Percentiles rank a stretch among this genome's conserved stretches.
Conservation (phyloP, 1,140 invertebrate species). For the Hirudo medicinalis region DNA sequence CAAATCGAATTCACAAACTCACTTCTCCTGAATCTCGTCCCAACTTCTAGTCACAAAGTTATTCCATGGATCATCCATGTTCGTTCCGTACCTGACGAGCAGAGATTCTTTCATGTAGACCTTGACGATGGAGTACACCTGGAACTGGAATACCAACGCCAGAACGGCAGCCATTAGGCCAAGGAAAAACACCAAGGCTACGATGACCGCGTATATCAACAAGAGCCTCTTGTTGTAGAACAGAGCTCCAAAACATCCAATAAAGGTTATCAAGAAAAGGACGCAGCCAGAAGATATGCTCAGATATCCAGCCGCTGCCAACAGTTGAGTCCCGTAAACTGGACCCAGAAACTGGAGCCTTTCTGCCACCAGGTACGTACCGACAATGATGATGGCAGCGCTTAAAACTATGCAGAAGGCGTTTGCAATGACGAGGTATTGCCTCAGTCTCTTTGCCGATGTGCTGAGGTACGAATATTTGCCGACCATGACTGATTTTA, state of each 20-base stretch:
- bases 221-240: constrained; percentile 2
- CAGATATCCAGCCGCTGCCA: constrained; percentile 9
- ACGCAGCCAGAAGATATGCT: constrained; percentile 7
- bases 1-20: neutral
- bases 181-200: constrained; percentile 7
- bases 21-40: constrained; percentile 17
- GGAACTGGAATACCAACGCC: constrained; percentile 6
- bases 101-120: constrained; percentile 16
- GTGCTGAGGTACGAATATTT: constrained; percentile 6
- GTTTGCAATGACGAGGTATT: neutral
- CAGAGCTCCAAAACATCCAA: constrained; percentile 12
- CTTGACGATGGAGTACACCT: constrained; percentile 10
- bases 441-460: neutral
- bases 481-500: neutral
- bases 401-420: constrained; percentile 7
- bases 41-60: constrained; percentile 19
- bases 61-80: constrained; percentile 14
- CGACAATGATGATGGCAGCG: constrained; percentile 1
- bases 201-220: constrained; percentile 11
- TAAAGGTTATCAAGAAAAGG: constrained; percentile 15
- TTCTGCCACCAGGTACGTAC: neutral
- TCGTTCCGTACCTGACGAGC: neutral
- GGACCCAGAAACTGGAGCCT: neutral
- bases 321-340: constrained; percentile 15
- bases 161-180: constrained; percentile 9